These are phyloP conservation scores for Tortricodes alternella DNA, from an alignment of 2,888 invertebrate genomes.

Conservation along the genomic window DNA sequence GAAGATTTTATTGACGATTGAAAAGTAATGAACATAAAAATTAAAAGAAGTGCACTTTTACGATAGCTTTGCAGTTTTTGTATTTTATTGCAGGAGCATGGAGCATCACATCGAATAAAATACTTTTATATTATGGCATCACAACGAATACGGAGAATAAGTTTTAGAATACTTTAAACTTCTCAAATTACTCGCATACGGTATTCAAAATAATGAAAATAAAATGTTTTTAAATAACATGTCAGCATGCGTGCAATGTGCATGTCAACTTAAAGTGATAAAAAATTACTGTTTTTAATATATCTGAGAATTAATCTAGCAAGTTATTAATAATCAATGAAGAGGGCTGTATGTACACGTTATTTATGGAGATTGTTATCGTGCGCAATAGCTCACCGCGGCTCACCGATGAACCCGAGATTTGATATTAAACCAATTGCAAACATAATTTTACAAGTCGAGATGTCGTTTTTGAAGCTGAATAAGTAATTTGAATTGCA, in stretches of 20 bases:
- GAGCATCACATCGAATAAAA: no score
- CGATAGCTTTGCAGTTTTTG: not conserved
- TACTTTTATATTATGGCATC: no score
- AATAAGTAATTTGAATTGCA: not conserved
- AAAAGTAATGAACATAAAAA: not conserved
- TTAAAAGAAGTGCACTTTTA: not conserved
- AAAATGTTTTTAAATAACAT: not conserved
- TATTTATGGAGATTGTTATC: constrained; percentile 36
- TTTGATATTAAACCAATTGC: constrained; percentile 24
- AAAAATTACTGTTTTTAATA: not conserved
- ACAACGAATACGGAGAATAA: no score
- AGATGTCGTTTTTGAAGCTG: not conserved
- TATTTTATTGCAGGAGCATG: no score
- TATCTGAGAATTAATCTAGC: not conserved
- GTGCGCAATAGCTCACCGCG: constrained; percentile 33
- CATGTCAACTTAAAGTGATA: not conserved
- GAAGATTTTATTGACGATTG: constrained; percentile 7
- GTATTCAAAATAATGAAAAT: not conserved
- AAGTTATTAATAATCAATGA: constrained; percentile 17
- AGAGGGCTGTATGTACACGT: not conserved
- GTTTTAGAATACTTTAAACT: no score
- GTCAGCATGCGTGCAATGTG: not conserved
- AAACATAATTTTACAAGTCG: constrained; percentile 19
- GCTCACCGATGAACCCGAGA: constrained; percentile 24
- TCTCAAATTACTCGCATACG: no score